Conservation (phyloP, 1,140 invertebrate genomes). For the Neuroterus valhalla region DNA sequence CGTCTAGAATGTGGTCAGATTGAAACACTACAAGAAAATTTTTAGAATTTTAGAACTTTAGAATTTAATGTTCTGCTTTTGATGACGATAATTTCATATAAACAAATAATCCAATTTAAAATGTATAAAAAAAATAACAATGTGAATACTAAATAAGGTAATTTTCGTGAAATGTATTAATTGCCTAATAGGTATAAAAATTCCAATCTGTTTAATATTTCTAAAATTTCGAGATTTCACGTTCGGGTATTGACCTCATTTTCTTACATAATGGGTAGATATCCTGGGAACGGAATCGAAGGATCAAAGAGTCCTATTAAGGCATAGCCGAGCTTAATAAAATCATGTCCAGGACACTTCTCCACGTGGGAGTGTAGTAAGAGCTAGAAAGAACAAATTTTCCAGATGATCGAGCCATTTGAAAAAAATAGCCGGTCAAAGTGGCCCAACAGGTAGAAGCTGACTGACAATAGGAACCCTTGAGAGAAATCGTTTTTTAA, state of each 20-base stretch:
- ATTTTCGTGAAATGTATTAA: no score
- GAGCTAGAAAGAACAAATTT: constrained; percentile 63
- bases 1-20: no score
- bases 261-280: background rate
- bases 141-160: no score
- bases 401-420: constrained; percentile 61
- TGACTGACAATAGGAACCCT: constrained; percentile 32
- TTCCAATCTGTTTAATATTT: background rate
- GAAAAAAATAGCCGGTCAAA: constrained; percentile 38
- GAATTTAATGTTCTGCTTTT: no score
- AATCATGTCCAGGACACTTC: constrained; percentile 68
- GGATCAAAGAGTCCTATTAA: background rate
- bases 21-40: no score
- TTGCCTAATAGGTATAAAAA: no score
- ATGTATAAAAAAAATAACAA: no score
- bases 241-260: background rate
- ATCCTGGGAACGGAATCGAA: constrained; percentile 19
- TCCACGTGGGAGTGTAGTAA: constrained; percentile 65
- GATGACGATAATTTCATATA: no score
- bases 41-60: no score
- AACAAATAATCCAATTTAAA: no score
- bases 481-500: constrained; percentile 68
- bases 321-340: constrained; percentile 52
- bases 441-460: constrained; percentile 52
- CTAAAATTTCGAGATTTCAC: background rate